phyloP scores from a whole-genome alignment of 2,888 invertebrate species.

The Heliconius ethilla region DNA sequence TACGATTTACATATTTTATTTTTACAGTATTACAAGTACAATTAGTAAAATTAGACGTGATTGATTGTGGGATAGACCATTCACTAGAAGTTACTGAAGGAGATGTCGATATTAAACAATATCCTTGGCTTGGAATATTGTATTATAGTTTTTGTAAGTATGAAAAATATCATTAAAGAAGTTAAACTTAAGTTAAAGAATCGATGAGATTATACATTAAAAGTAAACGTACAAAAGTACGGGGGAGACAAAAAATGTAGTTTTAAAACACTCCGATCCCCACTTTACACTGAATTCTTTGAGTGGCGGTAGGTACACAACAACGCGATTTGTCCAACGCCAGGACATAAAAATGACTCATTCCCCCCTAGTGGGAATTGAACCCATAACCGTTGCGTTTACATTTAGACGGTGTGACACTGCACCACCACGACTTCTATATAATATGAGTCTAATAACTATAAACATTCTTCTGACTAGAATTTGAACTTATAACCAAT shows the following conservation, averaged over 20 bases:
- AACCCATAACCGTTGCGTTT: too few species aligned
- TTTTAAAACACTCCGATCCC: too few species aligned
- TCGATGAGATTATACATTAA: too few species aligned
- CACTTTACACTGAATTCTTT: too few species aligned
- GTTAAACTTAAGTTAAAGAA: neutral
- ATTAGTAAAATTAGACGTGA: slow-evolving; percentile 50
- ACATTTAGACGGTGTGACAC: too few species aligned
- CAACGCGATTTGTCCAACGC: too few species aligned
- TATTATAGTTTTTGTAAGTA: slow-evolving; percentile 53
- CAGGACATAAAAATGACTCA: too few species aligned
- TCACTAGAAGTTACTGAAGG: slow-evolving; percentile 51
- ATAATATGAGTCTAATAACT: neutral
- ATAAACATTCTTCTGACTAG: neutral
- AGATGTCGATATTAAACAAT: slow-evolving; percentile 49
- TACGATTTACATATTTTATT: neutral
- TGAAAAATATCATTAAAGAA: neutral
- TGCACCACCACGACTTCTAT: too few species aligned
- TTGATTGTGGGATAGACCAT: slow-evolving; percentile 59
- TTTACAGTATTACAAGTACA: slow-evolving; percentile 37
- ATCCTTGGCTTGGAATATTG: slow-evolving; percentile 61
- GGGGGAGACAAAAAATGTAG: too few species aligned
- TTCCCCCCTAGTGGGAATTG: too few species aligned
- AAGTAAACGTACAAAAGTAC: too few species aligned
- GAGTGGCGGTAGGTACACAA: too few species aligned
- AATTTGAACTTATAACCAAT: neutral